Percentiles rank a stretch among this genome's conserved stretches.
Conservation (phyloP, 2,888 invertebrate species). For the Scaptomyza flava region DNA sequence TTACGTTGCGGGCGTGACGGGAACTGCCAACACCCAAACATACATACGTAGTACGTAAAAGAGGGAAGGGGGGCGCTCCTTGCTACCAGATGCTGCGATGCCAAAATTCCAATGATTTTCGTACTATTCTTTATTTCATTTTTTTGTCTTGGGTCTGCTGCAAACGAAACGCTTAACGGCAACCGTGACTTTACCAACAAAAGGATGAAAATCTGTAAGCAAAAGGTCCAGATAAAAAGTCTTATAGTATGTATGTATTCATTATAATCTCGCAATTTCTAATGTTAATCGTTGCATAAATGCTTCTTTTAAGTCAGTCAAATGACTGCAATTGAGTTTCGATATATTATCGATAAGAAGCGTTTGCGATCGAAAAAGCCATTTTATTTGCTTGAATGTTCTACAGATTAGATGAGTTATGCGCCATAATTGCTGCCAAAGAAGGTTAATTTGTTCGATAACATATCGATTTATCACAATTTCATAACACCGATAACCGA, state of each 20-base stretch:
- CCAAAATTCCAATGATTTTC: slow-evolving; percentile 50
- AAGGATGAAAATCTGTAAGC: not conserved
- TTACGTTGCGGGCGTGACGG: slow-evolving; percentile 71
- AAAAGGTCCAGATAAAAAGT: too few relatives aligned
- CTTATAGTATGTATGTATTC: too few relatives aligned
- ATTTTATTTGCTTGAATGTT: too few relatives aligned
- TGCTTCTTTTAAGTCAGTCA: too few relatives aligned
- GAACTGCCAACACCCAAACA: slow-evolving; percentile 4
- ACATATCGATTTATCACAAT: not conserved
- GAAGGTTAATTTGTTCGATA: not conserved
- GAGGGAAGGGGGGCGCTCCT: not conserved
- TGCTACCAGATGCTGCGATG: slow-evolving; percentile 24
- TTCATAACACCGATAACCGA: too few relatives aligned
- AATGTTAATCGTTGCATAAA: too few relatives aligned
- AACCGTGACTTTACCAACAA: not conserved
- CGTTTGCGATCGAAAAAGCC: too few relatives aligned
- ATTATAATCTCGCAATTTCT: too few relatives aligned
- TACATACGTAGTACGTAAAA: not conserved
- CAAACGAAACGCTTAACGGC: slow-evolving; percentile 9
- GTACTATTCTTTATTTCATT: slow-evolving; percentile 10
- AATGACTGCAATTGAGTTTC: not conserved
- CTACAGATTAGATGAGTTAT: too few relatives aligned
- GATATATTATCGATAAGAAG: not conserved
- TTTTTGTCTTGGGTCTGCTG: not conserved
- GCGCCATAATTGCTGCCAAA: not conserved